Evolutionary conservation across 2,888 invertebrate species (phyloP).

Genomic region (Latrodectus elegans): DNA sequence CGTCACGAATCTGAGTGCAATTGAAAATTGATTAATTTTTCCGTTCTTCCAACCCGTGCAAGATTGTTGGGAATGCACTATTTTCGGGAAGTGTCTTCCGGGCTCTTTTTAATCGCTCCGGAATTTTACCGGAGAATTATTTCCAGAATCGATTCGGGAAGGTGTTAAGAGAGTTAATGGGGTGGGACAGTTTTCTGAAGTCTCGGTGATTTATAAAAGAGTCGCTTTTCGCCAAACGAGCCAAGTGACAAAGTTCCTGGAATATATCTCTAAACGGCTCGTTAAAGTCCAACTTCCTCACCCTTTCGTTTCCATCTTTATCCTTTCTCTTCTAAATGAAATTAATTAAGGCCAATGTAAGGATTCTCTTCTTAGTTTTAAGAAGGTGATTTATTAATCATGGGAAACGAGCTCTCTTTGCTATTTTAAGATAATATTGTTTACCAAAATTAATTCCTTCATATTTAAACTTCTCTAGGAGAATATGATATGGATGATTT

Average conservation of each 20-base stretch:
- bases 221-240: background rate
- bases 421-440: no score
- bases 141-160: background rate
- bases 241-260: background rate
- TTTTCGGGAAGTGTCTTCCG: background rate
- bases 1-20: background rate
- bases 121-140: background rate
- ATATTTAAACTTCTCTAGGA: no score
- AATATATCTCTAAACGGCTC: background rate
- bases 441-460: no score
- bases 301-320: background rate
- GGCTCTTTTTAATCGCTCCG: background rate
- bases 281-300: background rate
- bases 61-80: background rate
- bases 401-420: no score
- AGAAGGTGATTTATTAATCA: no score
- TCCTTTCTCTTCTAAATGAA: background rate
- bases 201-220: background rate
- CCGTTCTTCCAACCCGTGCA: background rate
- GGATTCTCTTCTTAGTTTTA: no score
- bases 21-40: slow-evolving; percentile 2
- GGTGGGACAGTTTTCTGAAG: background rate
- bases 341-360: background rate
- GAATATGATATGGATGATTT: no score
- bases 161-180: background rate